These are phyloP conservation scores for Chondrilla cf. caribensis DNA, from an alignment of 37 sponge, comb jelly and placozoan species.

Conservation along the genomic window DNA sequence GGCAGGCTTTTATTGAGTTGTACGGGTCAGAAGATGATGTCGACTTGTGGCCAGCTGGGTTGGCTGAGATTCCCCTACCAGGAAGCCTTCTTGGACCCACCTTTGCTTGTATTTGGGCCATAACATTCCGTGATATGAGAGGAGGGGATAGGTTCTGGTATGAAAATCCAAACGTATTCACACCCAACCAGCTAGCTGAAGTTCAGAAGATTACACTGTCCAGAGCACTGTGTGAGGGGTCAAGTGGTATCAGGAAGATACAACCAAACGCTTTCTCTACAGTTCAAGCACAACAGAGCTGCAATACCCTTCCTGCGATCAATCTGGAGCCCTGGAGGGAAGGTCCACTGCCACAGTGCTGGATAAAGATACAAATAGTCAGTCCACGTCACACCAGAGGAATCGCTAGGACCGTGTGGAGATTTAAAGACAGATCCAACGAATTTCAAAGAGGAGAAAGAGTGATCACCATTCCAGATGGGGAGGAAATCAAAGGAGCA, in stretches of 20 bases:
- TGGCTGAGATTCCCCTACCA: conserved; percentile 42
- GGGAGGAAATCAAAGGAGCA: neutral
- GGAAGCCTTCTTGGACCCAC: conserved; percentile 57
- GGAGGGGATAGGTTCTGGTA: conserved; percentile 69
- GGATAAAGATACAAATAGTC: conserved; percentile 3
- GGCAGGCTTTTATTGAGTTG: neutral
- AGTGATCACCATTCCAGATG: neutral
- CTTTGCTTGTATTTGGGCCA: conserved; percentile 36
- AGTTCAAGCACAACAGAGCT: conserved; percentile 28
- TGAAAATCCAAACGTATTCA: conserved; percentile 72
- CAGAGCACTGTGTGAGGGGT: conserved; percentile 77
- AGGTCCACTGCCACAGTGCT: neutral
- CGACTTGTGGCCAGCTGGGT: conserved; percentile 66
- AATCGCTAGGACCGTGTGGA: neutral
- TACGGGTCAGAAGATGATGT: conserved; percentile 36
- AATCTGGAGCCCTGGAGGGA: conserved; percentile 40
- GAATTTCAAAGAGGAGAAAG: neutral
- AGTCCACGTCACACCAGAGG: neutral
- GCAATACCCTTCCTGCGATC: conserved; percentile 22
- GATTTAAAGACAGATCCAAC: neutral
- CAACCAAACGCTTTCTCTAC: conserved; percentile 64
- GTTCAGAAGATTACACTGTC: conserved; percentile 44
- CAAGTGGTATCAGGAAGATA: conserved; percentile 36
- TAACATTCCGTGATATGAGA: conserved; percentile 15
- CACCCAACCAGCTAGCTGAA: conserved; percentile 39